A percentile compares a stretch with the other conserved stretches of the same genome.
Evolutionary conservation across 2,113 vertebrate genomes (phyloP).

Genomic region (Catharus bicknelli): DNA sequence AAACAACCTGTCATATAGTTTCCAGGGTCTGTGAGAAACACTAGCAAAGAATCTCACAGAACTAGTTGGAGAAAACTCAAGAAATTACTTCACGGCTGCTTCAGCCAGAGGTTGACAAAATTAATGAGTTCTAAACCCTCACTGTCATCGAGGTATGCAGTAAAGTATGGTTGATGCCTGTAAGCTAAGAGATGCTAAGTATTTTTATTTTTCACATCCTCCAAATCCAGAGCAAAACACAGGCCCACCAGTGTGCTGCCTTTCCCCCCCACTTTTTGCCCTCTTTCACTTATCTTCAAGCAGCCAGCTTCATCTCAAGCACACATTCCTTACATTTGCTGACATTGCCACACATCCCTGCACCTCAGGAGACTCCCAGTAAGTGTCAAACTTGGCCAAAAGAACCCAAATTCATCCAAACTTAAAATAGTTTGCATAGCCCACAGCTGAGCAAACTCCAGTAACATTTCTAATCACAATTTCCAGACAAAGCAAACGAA

Average conservation of each 20-base stretch:
- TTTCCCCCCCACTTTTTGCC: not conserved
- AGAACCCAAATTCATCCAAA: not conserved
- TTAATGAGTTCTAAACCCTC: not conserved
- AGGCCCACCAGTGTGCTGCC: too few relatives aligned
- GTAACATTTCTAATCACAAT: not conserved
- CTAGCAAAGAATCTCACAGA: slow-evolving; percentile 44
- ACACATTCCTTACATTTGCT: not conserved
- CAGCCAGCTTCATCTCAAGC: not conserved
- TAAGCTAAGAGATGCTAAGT: not conserved
- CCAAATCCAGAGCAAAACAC: not conserved
- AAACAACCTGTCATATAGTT: slow-evolving; percentile 20
- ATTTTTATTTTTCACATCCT: not conserved
- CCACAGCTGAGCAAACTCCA: not conserved
- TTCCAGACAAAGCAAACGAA: not conserved
- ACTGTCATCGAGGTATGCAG: not conserved
- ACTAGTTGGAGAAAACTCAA: not conserved
- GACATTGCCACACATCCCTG: not conserved
- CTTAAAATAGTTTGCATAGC: not conserved
- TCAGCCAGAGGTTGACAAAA: not conserved
- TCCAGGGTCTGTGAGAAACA: slow-evolving; percentile 36
- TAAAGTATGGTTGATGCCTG: not conserved
- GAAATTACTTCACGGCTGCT: not conserved
- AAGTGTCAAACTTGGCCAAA: not conserved
- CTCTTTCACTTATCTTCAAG: not conserved
- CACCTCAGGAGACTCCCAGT: not conserved